Evolutionary conservation across 1,140 invertebrate genomes (phyloP), one percentile per base, ranked within the genome.

Genomic region (Protaetia brevitarsis): DNA sequence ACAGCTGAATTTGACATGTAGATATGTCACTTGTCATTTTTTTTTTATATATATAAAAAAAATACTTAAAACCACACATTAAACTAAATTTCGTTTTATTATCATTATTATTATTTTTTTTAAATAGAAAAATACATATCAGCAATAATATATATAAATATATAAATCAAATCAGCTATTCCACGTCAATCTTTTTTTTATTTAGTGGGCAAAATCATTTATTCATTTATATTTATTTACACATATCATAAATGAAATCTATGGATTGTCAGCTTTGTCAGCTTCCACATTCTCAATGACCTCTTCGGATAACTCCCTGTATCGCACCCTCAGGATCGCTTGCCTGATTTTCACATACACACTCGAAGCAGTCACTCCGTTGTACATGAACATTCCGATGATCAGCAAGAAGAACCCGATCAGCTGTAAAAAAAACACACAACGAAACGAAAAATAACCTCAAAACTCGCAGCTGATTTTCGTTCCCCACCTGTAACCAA

Each of bases 401-500:
- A 77, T 36, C 1, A 77, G 65, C 6, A 67, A 45, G 23, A 72
- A 23, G 58, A 76, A 77, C 27, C 75, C 75, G 7, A 74, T 8
- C 1, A 76, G 51, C 75, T 76, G 59, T 61, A 73, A 74, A 19
- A 62, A 68, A 64, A 64, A 64, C 23, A 19, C 8, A 2, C n/a
- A 59, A 1, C 11, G 3, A 3, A 62, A 51, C 27, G 21, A 4
- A 36, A 64, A 31, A 19, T 10, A 58, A 63, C 3, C 5, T 1
- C 28, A 28, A 3, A 28, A 34, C 11, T n/a, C 2, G 30, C 23
- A 27, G 28, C 8, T 1, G 34, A 30, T 37, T 66, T n/a, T 19
- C 64, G 4, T 26, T n/a, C 57, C 65, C 74, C 79, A 89, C 85
- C 81, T 96, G 93, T 51, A 93, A 81, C 73, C 86, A 85, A 77